Conservation (phyloP, 2,797 vertebrate genomes). For the Bradypus variegatus region DNA sequence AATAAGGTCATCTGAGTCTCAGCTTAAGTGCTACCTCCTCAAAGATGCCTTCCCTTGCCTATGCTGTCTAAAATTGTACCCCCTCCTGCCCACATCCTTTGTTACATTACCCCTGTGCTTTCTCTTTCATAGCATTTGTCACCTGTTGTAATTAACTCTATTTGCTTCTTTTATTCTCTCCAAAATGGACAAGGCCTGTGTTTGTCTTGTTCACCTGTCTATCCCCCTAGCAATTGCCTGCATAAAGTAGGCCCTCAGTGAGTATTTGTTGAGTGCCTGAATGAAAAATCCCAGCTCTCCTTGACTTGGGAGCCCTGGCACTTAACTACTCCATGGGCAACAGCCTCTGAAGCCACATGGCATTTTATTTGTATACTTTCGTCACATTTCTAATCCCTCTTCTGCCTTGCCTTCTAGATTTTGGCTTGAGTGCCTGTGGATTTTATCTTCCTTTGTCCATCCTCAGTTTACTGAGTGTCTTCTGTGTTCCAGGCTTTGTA, state of each 20-base stretch:
- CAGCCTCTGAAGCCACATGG: background rate
- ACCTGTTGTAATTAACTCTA: background rate
- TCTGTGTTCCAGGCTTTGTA: background rate
- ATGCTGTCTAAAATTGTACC: background rate
- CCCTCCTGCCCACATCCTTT: accelerated
- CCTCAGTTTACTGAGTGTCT: background rate
- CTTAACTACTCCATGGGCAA: background rate
- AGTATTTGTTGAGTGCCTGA: too few relatives aligned
- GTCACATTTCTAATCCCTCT: background rate
- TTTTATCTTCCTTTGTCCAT: background rate
- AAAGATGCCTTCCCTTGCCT: background rate
- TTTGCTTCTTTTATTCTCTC: background rate
- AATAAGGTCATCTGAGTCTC: background rate
- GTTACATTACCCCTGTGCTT: background rate
- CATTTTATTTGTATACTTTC: background rate
- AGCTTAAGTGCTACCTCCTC: background rate
- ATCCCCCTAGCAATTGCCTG: background rate
- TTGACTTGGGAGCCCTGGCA: background rate
- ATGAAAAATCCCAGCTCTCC: background rate
- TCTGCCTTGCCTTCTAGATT: background rate
- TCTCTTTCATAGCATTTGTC: background rate
- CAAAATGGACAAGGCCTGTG: background rate
- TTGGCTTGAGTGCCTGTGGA: background rate
- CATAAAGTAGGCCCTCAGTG: background rate
- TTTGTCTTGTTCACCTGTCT: background rate